These are phyloP conservation scores for Oppia nitens DNA, from an alignment of 1,140 invertebrate species.

Conservation along the genomic window DNA sequence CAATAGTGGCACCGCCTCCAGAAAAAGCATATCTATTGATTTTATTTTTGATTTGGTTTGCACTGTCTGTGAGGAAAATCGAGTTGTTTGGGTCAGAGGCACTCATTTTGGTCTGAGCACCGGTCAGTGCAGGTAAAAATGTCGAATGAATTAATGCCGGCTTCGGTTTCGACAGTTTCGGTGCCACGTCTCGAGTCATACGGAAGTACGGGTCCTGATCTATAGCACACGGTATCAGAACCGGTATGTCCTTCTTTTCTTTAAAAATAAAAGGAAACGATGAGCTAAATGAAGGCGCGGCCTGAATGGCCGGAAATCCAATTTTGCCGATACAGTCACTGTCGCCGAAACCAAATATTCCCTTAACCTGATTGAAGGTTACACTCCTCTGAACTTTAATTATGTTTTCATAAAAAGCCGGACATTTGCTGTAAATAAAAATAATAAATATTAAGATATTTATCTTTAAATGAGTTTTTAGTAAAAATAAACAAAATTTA, in stretches of 20 bases:
- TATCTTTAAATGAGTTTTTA: slow-evolving; percentile 2
- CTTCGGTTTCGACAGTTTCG: slow-evolving; percentile 66
- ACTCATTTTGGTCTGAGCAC: slow-evolving; percentile 95
- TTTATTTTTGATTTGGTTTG: slow-evolving; percentile 95
- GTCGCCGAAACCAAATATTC: slow-evolving; percentile 94
- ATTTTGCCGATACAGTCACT: slow-evolving; percentile 92
- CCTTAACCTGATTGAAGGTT: slow-evolving; percentile 78
- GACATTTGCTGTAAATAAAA: slow-evolving; percentile 43
- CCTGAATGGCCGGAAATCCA: slow-evolving; percentile 87
- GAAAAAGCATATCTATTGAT: slow-evolving; percentile 98
- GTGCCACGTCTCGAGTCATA: slow-evolving; percentile 93
- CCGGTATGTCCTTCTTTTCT: slow-evolving; percentile 56
- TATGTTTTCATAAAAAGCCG: slow-evolving; percentile 83
- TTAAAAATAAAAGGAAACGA: slow-evolving; percentile 92
- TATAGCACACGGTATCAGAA: slow-evolving; percentile 94
- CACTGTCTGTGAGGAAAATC: slow-evolving; percentile 83
- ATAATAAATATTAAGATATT: slow-evolving; percentile 4
- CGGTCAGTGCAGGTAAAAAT: slow-evolving; percentile 92
- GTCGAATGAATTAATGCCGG: slow-evolving; percentile 84
- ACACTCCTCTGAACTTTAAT: slow-evolving; percentile 55
- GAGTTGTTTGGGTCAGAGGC: slow-evolving; percentile 85
- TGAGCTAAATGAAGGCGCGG: slow-evolving; percentile 78
- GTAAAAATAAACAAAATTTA: no score
- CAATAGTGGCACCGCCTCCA: slow-evolving; percentile 77
- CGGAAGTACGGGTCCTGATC: slow-evolving; percentile 99